phyloP scores from a whole-genome alignment of 2,797 vertebrate genomes.

The Morelia viridis region DNA sequence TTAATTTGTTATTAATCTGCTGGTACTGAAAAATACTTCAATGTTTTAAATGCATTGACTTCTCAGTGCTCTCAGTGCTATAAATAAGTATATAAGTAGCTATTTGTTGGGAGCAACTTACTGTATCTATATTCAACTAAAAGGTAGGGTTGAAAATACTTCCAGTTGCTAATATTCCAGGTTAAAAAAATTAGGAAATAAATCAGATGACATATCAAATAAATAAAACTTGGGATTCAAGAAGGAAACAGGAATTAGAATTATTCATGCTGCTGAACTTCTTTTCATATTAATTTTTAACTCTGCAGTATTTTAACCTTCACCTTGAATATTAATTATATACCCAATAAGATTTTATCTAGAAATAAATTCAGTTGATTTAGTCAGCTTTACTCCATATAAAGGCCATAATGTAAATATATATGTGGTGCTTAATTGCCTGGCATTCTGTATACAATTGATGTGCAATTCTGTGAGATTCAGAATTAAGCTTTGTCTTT shows the following conservation, averaged over 20 bases:
- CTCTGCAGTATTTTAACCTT: background rate
- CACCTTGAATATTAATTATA: background rate
- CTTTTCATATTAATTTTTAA: constrained; percentile 13
- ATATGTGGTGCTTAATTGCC: background rate
- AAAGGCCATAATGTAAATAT: background rate
- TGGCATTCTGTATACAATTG: background rate
- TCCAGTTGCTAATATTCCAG: rapidly evolving
- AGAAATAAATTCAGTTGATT: background rate
- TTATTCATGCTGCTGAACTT: background rate
- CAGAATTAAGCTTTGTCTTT: background rate
- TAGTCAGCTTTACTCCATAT: background rate
- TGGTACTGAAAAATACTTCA: constrained; percentile 47
- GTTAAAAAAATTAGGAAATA: constrained; percentile 3
- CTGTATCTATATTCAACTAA: background rate
- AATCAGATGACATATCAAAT: background rate
- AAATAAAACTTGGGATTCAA: background rate
- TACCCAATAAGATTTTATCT: background rate
- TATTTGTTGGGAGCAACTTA: background rate
- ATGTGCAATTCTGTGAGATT: background rate
- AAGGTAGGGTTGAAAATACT: background rate
- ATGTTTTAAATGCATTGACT: constrained; percentile 6
- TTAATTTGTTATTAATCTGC: constrained; percentile 34
- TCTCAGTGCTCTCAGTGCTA: constrained; percentile 10
- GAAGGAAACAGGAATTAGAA: background rate
- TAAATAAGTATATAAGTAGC: background rate